Percentiles rank a stretch among this genome's conserved stretches.
Evolutionary conservation across 2,888 invertebrate species (phyloP).

Genomic region (Drosophila nigritarsus): DNA sequence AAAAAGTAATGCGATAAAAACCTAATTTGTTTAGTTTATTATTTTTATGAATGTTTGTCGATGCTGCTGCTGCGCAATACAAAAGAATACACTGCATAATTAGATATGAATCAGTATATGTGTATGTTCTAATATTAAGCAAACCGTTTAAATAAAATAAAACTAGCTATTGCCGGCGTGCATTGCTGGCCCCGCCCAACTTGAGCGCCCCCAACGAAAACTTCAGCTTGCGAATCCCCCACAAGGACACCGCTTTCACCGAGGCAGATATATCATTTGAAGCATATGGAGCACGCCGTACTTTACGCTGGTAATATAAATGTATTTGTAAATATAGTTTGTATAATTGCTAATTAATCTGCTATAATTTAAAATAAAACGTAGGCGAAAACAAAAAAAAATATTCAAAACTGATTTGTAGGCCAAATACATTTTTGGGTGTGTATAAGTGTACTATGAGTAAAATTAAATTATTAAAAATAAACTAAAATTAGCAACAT

Average conservation of each 20-base stretch:
- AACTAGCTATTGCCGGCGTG: constrained; percentile 13
- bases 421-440: constrained; percentile 46
- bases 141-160: constrained; percentile 19
- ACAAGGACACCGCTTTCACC: neutral
- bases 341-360: constrained; percentile 49
- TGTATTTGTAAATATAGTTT: constrained; percentile 43
- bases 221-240: neutral
- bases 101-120: constrained; percentile 32
- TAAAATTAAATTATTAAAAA: constrained; percentile 52
- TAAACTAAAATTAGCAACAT: constrained; percentile 43
- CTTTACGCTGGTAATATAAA: constrained; percentile 28
- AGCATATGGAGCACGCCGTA: constrained; percentile 9
- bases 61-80: constrained; percentile 41
- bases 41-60: constrained; percentile 31
- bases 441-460: constrained; percentile 8
- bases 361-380: constrained; percentile 52
- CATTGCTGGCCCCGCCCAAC: neutral
- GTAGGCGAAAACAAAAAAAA: constrained; percentile 58
- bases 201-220: neutral
- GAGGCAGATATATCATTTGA: neutral
- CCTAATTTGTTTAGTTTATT: constrained; percentile 34
- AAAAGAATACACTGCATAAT: constrained; percentile 58
- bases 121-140: constrained; percentile 20
- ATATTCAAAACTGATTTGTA: constrained; percentile 47
- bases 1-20: constrained; percentile 19